phyloP scores from a whole-genome alignment of 2,888 invertebrate genomes.

The Trisateles emortualis region DNA sequence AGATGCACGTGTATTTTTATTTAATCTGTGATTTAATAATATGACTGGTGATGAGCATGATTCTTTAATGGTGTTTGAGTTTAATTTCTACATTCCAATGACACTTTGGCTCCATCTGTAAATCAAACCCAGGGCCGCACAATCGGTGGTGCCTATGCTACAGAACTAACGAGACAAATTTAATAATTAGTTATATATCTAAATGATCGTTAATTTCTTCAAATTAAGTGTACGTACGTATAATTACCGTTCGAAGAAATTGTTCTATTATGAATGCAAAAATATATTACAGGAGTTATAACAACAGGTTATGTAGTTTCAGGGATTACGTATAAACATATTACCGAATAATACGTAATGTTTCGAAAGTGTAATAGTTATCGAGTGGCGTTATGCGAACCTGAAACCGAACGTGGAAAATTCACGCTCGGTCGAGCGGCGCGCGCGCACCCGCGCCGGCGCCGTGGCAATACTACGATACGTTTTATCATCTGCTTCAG shows the following conservation, averaged over 20 bases:
- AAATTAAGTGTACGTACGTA: not conserved
- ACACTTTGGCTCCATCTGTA: no score
- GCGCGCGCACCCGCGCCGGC: conserved; percentile 47
- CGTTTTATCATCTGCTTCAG: conserved; percentile 21
- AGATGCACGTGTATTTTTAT: no score
- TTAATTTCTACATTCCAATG: no score
- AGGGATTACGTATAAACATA: conserved; percentile 68
- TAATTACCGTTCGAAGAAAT: not conserved
- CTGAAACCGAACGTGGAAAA: conserved; percentile 85
- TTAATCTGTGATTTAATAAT: no score
- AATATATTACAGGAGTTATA: conserved; percentile 43
- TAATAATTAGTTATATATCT: no score
- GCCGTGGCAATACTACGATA: conserved; percentile 14
- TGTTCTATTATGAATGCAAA: not conserved
- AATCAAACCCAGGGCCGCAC: no score
- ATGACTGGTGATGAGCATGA: no score
- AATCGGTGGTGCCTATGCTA: no score
- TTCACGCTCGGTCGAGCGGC: conserved; percentile 81
- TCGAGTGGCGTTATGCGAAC: conserved; percentile 77
- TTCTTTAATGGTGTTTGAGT: no score
- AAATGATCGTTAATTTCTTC: not conserved
- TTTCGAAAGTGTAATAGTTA: conserved; percentile 82
- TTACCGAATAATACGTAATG: conserved; percentile 83
- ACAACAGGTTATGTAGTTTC: conserved; percentile 56
- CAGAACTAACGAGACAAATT: no score